Conservation (phyloP, 2,797 vertebrate genomes). For the Aeoliscus strigatus region DNA sequence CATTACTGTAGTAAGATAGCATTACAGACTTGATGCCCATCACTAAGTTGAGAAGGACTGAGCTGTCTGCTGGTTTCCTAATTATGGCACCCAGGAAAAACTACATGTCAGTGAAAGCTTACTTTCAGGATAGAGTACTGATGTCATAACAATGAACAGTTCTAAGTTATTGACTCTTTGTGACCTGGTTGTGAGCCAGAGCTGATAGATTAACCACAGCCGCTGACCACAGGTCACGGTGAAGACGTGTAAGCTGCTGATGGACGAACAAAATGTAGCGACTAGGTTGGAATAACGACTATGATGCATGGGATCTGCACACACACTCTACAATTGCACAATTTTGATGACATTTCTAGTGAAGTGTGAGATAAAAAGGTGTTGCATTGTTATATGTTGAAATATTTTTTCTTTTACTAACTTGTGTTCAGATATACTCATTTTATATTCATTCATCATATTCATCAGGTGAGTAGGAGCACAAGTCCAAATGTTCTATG, state of each 20-base stretch:
- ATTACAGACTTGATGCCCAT: conserved; percentile 1
- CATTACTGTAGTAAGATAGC: conserved; percentile 4
- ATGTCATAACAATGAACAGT: conserved; percentile 16
- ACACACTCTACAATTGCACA: not conserved
- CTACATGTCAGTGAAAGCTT: conserved; percentile 9
- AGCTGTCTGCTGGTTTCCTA: conserved; percentile 9
- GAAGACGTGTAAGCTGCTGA: conserved; percentile 18
- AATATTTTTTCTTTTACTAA: too few relatives aligned
- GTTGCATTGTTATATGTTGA: too few relatives aligned
- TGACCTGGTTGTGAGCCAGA: conserved; percentile 26
- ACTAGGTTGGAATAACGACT: conserved; percentile 14
- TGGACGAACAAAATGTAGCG: conserved; percentile 18
- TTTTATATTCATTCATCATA: too few relatives aligned
- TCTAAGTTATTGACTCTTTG: conserved; percentile 26
- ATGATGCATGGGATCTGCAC: conserved; percentile 8
- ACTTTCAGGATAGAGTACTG: conserved; percentile 1
- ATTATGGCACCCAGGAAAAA: conserved; percentile 6
- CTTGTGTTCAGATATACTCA: too few relatives aligned
- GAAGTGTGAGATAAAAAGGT: too few relatives aligned
- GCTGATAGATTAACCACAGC: conserved; percentile 32
- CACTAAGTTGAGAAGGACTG: conserved; percentile 7
- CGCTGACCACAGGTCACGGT: conserved; percentile 30
- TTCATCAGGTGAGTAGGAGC: too few relatives aligned
- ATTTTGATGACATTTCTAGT: too few relatives aligned
- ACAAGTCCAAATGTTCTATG: too few relatives aligned